A percentile compares a stretch with the other conserved stretches of the same genome.
These are phyloP conservation scores for Drosophila limbata DNA, from an alignment of 2,888 invertebrate species.

Conservation along the genomic window DNA sequence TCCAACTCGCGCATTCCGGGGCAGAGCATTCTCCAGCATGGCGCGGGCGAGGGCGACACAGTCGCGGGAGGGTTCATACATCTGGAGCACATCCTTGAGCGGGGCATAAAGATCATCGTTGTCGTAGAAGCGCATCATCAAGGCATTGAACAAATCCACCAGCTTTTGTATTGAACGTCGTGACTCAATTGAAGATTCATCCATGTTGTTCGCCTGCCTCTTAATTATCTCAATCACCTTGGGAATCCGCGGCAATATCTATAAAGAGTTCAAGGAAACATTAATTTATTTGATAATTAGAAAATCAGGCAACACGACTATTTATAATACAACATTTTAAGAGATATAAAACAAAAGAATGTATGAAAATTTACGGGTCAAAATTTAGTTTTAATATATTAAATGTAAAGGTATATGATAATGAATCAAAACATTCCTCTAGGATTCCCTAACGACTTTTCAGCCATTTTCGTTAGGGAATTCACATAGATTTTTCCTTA, in stretches of 20 bases:
- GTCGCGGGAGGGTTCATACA: slow-evolving; percentile 86
- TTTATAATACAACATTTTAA: too few species aligned
- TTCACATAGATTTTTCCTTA: too few species aligned
- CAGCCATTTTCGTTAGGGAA: too few species aligned
- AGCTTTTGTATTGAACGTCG: slow-evolving; percentile 87
- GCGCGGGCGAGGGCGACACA: slow-evolving; percentile 83
- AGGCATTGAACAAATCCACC: slow-evolving; percentile 87
- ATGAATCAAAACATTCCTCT: too few species aligned
- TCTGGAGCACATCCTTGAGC: slow-evolving; percentile 85
- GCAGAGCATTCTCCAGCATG: slow-evolving; percentile 63
- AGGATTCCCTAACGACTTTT: too few species aligned
- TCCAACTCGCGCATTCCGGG: slow-evolving; percentile 87
- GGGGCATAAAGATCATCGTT: slow-evolving; percentile 86
- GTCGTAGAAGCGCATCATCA: slow-evolving; percentile 86
- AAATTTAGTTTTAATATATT: too few species aligned
- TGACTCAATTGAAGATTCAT: slow-evolving; percentile 87
- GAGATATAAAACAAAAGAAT: too few species aligned
- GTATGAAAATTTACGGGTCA: too few species aligned
- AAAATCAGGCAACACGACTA: too few species aligned
- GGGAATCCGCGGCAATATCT: slow-evolving; percentile 85
- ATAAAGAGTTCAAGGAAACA: not conserved
- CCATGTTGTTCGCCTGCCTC: slow-evolving; percentile 86
- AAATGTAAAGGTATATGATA: too few species aligned
- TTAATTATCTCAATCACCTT: slow-evolving; percentile 86
- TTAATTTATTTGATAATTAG: not conserved